phyloP scores from a whole-genome alignment of 2,113 vertebrate genomes.

The Laticauda laticaudata region DNA sequence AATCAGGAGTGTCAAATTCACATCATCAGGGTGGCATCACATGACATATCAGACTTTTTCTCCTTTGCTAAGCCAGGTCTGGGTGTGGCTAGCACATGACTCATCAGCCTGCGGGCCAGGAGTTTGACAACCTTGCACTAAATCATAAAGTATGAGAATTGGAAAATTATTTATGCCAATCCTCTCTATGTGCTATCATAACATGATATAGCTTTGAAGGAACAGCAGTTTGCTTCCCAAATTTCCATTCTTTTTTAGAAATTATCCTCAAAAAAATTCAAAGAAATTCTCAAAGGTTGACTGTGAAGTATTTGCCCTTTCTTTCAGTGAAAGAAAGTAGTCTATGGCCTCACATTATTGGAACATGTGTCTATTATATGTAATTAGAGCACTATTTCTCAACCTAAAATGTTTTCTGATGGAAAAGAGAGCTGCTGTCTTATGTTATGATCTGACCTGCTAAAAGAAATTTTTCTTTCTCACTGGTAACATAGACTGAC shows the following conservation, averaged over 20 bases:
- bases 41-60: too few relatives aligned
- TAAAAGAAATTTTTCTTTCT: slow-evolving; percentile 44
- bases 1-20: too few relatives aligned
- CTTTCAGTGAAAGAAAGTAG: background rate
- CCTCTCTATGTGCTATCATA: background rate
- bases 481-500: background rate
- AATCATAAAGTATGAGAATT: background rate
- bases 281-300: background rate
- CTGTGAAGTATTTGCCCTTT: background rate
- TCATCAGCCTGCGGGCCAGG: too few relatives aligned
- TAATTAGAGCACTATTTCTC: background rate
- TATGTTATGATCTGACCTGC: slow-evolving; percentile 28
- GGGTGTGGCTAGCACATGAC: too few relatives aligned
- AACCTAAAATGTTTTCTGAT: background rate
- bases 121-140: too few relatives aligned
- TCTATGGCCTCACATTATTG: background rate
- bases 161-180: background rate
- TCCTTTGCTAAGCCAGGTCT: too few relatives aligned
- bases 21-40: too few relatives aligned
- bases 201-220: background rate
- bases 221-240: background rate
- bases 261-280: background rate
- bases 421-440: slow-evolving; percentile 18
- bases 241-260: background rate
- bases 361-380: background rate